phyloP scores from a whole-genome alignment of 2,888 invertebrate species.

The Creontiades dilutus region DNA sequence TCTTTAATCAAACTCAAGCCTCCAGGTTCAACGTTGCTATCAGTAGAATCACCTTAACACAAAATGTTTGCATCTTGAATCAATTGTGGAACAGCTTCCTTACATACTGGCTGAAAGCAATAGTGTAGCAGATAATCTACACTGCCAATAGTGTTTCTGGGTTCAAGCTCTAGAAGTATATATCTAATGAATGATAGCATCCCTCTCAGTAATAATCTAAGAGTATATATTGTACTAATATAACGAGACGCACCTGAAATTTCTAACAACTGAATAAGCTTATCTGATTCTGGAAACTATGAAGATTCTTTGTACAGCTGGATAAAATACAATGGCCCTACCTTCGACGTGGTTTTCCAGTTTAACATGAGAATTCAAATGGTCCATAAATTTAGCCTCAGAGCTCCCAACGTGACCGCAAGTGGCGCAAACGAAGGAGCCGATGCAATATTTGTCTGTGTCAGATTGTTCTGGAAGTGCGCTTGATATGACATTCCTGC shows the following conservation, averaged over 20 bases:
- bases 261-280: too few species aligned
- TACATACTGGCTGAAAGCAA: too few species aligned
- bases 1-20: not conserved
- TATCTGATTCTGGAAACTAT: too few species aligned
- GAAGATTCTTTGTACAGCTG: too few species aligned
- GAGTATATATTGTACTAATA: too few species aligned
- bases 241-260: too few species aligned
- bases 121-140: too few species aligned
- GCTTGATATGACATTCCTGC: not conserved
- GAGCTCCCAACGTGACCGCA: not conserved
- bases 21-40: not conserved
- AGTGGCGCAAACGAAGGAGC: conserved; percentile 6
- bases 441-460: not conserved
- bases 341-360: not conserved
- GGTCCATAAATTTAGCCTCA: not conserved
- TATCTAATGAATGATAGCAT: too few species aligned
- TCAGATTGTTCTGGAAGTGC: not conserved
- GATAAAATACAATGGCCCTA: not conserved
- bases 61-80: not conserved
- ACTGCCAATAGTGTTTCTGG: too few species aligned
- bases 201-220: too few species aligned
- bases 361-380: conserved; percentile 35
- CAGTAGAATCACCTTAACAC: not conserved
- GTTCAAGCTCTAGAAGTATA: too few species aligned
- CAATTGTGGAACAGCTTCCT: too few species aligned